These are phyloP conservation scores for Chelonoidis abingdonii DNA, from an alignment of 2,113 vertebrate genomes.

Conservation along the genomic window DNA sequence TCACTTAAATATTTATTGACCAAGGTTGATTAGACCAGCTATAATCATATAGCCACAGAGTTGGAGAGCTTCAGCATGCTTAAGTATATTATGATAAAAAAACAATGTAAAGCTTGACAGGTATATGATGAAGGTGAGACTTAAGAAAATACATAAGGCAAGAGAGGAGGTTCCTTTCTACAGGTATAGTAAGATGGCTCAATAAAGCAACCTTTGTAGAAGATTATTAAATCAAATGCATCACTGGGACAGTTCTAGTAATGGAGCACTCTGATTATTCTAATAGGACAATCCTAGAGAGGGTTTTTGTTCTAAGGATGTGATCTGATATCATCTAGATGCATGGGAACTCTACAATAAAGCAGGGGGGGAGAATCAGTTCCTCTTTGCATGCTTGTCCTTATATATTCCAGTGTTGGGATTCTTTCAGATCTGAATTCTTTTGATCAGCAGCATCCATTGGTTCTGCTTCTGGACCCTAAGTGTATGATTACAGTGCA, in stretches of 20 bases:
- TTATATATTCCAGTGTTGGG: not conserved
- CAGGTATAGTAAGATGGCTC: not conserved
- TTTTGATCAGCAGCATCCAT: not conserved
- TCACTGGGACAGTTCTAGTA: not conserved
- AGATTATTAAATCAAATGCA: not conserved
- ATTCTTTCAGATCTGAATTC: not conserved
- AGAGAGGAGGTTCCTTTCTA: not conserved
- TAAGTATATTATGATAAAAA: not conserved
- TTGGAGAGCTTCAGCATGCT: not conserved
- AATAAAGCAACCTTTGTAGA: not conserved
- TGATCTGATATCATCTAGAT: not conserved
- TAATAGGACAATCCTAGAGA: not conserved
- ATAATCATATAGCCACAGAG: slow-evolving; percentile 3
- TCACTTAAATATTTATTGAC: not conserved
- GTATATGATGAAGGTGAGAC: not conserved
- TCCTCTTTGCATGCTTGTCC: not conserved
- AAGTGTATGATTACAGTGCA: not conserved
- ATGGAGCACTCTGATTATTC: not conserved
- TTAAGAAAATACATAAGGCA: not conserved
- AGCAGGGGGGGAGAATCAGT: too few relatives aligned
- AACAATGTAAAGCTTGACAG: not conserved
- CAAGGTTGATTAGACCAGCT: not conserved
- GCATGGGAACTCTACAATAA: not conserved
- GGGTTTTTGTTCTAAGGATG: not conserved
- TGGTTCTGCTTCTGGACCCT: not conserved